A percentile compares a stretch with the other conserved stretches of the same genome.
phyloP scores from a whole-genome alignment of 1,140 invertebrate genomes.

The Schmidtea mediterranea region DNA sequence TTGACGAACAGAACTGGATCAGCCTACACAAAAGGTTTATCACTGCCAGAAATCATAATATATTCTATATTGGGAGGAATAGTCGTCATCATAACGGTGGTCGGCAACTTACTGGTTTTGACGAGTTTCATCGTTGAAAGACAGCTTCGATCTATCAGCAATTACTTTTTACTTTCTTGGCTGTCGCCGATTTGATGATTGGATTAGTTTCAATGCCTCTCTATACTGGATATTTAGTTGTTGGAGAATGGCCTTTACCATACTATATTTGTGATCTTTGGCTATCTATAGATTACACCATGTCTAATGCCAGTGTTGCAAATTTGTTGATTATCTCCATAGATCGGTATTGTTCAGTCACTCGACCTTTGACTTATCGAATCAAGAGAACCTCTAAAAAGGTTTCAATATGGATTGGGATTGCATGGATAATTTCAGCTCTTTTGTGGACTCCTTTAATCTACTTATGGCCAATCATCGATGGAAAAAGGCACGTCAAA shows the following conservation, averaged over 20 bases:
- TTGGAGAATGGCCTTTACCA: constrained; percentile 45
- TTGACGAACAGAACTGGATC: too few species aligned
- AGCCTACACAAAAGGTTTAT: too few species aligned
- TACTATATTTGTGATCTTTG: constrained; percentile 81
- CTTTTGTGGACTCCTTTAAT: constrained; percentile 47
- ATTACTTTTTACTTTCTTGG: constrained; percentile 94
- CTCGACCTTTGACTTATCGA: constrained; percentile 69
- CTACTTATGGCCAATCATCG: constrained; percentile 50
- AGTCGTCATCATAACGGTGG: not conserved
- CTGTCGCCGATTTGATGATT: constrained; percentile 75
- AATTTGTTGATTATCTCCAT: constrained; percentile 89
- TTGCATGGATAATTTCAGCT: constrained; percentile 73
- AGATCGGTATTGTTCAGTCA: constrained; percentile 94
- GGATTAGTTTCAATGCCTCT: constrained; percentile 69
- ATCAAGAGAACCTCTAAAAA: constrained; percentile 64
- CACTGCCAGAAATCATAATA: not conserved
- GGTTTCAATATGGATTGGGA: constrained; percentile 65
- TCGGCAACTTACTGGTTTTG: not conserved
- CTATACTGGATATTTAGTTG: constrained; percentile 6
- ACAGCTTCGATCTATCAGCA: constrained; percentile 46
- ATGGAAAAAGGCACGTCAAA: constrained; percentile 46
- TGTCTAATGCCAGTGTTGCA: constrained; percentile 91
- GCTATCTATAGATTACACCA: constrained; percentile 90
- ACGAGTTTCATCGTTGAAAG: not conserved
- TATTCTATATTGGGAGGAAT: constrained; percentile 31